Conservation (phyloP, 2,797 vertebrate genomes). For the Pseudopleuronectes americanus region DNA sequence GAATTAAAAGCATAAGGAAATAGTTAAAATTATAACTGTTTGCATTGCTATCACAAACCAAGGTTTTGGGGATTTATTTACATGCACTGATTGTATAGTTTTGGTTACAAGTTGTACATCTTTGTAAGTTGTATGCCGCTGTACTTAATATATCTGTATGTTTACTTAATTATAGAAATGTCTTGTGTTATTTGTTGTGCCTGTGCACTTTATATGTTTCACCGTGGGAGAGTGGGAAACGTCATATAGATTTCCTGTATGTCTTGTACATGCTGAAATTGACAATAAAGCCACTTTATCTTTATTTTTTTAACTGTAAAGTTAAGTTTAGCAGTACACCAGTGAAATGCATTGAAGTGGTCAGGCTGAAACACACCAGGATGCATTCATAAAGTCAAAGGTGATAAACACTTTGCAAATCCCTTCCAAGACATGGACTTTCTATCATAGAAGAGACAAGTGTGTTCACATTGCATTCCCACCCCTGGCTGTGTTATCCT, state of each 20-base stretch:
- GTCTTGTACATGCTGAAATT: no score
- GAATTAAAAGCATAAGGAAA: conserved; percentile 5
- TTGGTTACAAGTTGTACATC: conserved; percentile 21
- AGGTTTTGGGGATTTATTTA: neutral
- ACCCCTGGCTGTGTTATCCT: neutral
- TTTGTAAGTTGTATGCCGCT: no score
- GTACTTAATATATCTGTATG: no score
- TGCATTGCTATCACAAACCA: neutral
- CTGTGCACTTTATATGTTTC: no score
- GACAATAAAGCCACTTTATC: no score
- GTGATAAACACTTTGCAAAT: conserved; percentile 47
- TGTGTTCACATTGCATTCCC: neutral
- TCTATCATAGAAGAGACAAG: neutral
- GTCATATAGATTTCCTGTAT: no score
- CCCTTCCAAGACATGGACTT: conserved; percentile 15
- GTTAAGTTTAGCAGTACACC: conserved; percentile 71
- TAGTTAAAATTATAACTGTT: neutral
- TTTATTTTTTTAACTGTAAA: no score
- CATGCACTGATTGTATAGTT: neutral
- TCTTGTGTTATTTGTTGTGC: no score
- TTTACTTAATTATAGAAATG: no score
- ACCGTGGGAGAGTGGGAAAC: no score
- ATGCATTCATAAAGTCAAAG: conserved; percentile 49
- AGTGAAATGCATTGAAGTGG: conserved; percentile 42
- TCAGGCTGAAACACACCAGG: conserved; percentile 44